phyloP scores from a whole-genome alignment of 2,888 invertebrate genomes.

The Harpalus rufipes region DNA sequence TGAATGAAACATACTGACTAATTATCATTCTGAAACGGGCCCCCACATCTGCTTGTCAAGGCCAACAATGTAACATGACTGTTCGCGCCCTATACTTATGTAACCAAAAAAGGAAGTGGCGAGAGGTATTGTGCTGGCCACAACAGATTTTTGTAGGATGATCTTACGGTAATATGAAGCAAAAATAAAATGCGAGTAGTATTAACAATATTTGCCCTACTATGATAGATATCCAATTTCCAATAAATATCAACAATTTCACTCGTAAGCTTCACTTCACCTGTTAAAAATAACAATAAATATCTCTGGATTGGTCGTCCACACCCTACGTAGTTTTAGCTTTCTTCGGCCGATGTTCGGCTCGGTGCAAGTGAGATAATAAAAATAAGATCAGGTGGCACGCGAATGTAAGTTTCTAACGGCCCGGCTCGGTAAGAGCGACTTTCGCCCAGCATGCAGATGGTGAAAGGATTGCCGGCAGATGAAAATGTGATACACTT shows the following conservation, averaged over 20 bases:
- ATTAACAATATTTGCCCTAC: too few relatives aligned
- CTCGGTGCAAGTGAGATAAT: constrained; percentile 64
- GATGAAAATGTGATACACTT: constrained; percentile 76
- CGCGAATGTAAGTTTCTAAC: constrained; percentile 10
- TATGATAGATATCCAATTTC: background rate
- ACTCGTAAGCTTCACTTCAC: background rate
- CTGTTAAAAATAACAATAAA: constrained; percentile 61
- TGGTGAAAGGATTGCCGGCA: constrained; percentile 68
- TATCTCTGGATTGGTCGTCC: constrained; percentile 22
- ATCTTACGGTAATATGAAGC: too few relatives aligned
- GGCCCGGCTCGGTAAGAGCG: background rate
- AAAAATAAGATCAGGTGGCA: constrained; percentile 61
- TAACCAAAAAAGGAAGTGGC: too few relatives aligned
- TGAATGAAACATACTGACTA: too few relatives aligned
- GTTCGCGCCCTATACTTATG: too few relatives aligned
- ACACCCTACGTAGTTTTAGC: constrained; percentile 54
- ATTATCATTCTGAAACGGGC: too few relatives aligned
- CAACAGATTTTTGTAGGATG: too few relatives aligned
- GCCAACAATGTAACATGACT: too few relatives aligned
- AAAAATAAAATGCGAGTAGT: too few relatives aligned
- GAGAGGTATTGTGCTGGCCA: too few relatives aligned
- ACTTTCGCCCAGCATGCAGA: constrained; percentile 56
- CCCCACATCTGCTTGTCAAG: too few relatives aligned
- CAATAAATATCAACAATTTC: background rate
- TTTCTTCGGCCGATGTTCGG: constrained; percentile 50